A percentile compares a stretch with the other conserved stretches of the same genome.
These are phyloP conservation scores for Mystacornis crossleyi DNA, from an alignment of 2,113 vertebrate genomes.

Conservation along the genomic window DNA sequence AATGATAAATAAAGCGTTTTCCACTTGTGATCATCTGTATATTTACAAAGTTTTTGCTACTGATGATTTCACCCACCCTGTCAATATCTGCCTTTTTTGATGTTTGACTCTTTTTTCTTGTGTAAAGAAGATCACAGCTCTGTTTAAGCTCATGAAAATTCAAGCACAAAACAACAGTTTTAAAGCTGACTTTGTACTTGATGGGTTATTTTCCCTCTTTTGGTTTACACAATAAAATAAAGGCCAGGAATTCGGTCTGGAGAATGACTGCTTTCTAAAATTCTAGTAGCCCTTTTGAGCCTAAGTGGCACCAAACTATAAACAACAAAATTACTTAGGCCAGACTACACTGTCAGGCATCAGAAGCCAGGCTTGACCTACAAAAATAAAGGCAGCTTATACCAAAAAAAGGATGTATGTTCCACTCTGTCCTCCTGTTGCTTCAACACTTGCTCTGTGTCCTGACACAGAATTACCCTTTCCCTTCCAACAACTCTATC, in stretches of 20 bases:
- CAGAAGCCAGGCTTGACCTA: not conserved
- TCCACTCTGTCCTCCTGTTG: not conserved
- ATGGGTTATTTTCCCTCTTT: not conserved
- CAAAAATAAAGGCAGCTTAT: not conserved
- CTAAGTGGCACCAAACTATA: not conserved
- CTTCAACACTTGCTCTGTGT: not conserved
- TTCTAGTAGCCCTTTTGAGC: not conserved
- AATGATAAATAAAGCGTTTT: conserved; percentile 53
- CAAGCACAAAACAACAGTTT: not conserved
- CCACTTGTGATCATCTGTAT: conserved; percentile 48
- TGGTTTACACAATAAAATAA: not conserved
- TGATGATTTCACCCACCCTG: conserved; percentile 44
- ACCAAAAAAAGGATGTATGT: not conserved
- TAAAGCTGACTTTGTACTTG: not conserved
- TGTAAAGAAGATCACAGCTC: conserved; percentile 16
- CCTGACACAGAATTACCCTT: not conserved
- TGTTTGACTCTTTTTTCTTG: conserved; percentile 30
- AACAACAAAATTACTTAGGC: not conserved
- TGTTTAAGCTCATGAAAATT: conserved; percentile 5
- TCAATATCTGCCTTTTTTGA: conserved; percentile 49
- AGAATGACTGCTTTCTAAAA: accelerated
- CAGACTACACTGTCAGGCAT: not conserved
- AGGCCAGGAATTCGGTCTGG: not conserved
- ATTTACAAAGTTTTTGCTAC: conserved; percentile 38
- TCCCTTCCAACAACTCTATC: not conserved